Base-by-base conservation (phyloP, 2,888 invertebrate species). In the Molanna angustata region DNA sequence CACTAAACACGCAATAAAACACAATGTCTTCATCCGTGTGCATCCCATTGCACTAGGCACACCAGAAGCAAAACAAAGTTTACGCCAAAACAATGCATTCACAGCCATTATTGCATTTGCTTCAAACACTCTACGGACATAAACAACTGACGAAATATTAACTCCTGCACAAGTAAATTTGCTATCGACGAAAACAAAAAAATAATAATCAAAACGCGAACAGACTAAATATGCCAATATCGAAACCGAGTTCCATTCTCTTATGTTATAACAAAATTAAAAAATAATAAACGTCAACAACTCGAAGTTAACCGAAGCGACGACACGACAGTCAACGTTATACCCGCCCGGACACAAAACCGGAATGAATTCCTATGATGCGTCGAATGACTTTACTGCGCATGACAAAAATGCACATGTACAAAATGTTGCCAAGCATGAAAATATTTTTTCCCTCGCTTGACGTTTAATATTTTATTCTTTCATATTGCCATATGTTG, bases 231-330 rank as follows among this genome's bases (percentile, higher is more conserved):
- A n/a, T 7, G 19, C 9, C n/a, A 19, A 21, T n/a, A 21, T 46
- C 35, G 46, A 20, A 14, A 46, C 4, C 33, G 21, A 42, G 20
- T 49, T 43, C 43, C 49, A 49, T 49, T 49, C 42, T 49, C 35
- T 44, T 43, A 35, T 21, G 35, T 22, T 33, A 37, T 43, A 21
- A 27, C 22, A n/a, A n/a, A n/a, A n/a, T n/a, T n/a, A n/a, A 35
- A 20, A 42, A 49, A 35, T 16, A 51, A 51, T 40, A 40, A 51
- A 51, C 41, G 51, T 51, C 51, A 51, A 51, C 51, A 51, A 51
- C 18, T n/a, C 40, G 32, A 22, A 21, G 35, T 11, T 21, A 21
- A 22, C 37, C 22, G 44, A 50, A 37, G 39, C 45, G 33, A 18
- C 33, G 33, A 20, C 45, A 18, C 39, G 17, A 39, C 6, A 35